Evolutionary conservation across 2,888 invertebrate species (phyloP).

Genomic region (Hyalella azteca): DNA sequence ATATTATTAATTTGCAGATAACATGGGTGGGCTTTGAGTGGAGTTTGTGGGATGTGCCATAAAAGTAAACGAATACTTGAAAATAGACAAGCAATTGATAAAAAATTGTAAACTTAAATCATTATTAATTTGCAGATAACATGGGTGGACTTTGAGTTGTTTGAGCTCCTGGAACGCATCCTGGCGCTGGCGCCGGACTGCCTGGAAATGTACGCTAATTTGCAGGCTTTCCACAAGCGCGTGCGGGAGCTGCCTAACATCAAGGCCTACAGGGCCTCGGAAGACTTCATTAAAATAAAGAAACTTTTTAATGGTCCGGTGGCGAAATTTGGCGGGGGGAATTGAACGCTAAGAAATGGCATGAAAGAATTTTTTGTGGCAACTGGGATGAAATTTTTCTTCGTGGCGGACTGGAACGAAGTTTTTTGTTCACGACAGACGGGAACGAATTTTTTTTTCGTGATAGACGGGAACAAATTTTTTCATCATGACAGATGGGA

Average conservation of each 20-base stretch:
- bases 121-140: conserved; percentile 60
- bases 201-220: conserved; percentile 62
- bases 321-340: conserved; percentile 60
- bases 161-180: conserved; percentile 63
- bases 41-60: neutral
- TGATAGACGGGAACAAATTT: no score
- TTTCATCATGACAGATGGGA: no score
- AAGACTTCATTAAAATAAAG: conserved; percentile 60
- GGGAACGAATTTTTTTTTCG: no score
- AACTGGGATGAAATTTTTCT: no score
- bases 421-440: no score
- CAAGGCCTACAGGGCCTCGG: conserved; percentile 61
- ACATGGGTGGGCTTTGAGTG: neutral
- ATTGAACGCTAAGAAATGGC: no score
- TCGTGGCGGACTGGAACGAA: no score
- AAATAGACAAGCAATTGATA: neutral
- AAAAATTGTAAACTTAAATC: neutral
- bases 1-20: neutral
- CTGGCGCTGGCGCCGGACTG: conserved; percentile 61
- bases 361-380: no score
- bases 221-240: conserved; percentile 62
- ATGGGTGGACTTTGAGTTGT: conserved; percentile 64
- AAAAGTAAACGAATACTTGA: neutral
- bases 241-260: conserved; percentile 62
- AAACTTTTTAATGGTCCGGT: conserved; percentile 61